Conservation (phyloP, 2,797 vertebrate genomes). For the Lutjanus argentimaculatus region DNA sequence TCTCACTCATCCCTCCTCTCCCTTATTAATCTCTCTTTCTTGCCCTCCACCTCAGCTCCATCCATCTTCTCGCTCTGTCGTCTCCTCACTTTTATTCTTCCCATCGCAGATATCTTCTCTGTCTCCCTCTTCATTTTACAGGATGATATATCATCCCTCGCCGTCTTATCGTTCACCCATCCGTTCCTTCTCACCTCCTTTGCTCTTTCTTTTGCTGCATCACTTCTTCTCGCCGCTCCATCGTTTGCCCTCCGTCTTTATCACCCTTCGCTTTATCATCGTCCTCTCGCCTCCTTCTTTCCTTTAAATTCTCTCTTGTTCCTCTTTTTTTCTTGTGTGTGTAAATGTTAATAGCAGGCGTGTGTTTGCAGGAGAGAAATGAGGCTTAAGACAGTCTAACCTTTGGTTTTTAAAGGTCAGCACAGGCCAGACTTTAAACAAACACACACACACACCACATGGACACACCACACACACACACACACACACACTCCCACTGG, state of each 20-base stretch:
- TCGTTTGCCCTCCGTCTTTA: conserved; percentile 49
- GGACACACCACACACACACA: no score
- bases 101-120: conserved; percentile 37
- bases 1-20: conserved; percentile 21
- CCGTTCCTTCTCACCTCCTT: conserved; percentile 56
- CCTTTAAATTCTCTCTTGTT: conserved; percentile 20
- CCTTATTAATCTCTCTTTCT: conserved; percentile 57
- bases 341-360: not conserved
- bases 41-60: conserved; percentile 40
- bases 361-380: not conserved
- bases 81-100: conserved; percentile 54
- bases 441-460: not conserved
- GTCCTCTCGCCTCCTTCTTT: not conserved
- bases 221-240: conserved; percentile 28
- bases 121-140: conserved; percentile 54
- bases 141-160: conserved; percentile 54
- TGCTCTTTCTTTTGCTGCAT: conserved; percentile 29
- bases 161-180: conserved; percentile 52
- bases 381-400: conserved; percentile 11
- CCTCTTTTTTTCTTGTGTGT: not conserved
- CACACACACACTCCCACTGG: not conserved
- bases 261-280: conserved; percentile 24
- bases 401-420: conserved; percentile 20
- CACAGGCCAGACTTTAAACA: conserved; percentile 1
- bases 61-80: conserved; percentile 35